Conservation (phyloP, 2,797 vertebrate genomes). For the Xiphorhynchus erythropygius region DNA sequence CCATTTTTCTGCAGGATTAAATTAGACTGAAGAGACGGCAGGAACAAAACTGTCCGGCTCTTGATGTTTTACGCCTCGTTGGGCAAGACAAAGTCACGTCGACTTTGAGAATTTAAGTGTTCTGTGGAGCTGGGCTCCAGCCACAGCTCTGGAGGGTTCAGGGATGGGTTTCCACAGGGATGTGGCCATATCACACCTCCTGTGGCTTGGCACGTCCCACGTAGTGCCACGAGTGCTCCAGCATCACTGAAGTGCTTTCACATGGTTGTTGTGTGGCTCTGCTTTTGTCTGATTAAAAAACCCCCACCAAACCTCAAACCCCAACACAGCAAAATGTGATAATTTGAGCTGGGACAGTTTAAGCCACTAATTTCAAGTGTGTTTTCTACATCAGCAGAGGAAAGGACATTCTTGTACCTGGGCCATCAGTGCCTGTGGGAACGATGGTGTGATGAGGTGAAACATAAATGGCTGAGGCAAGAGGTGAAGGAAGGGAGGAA, state of each 20-base stretch:
- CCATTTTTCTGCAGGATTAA: slow-evolving; percentile 41
- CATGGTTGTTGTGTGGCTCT: neutral
- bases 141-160: fast-evolving
- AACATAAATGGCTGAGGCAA: neutral
- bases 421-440: neutral
- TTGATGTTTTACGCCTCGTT: neutral
- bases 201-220: neutral
- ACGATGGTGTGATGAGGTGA: neutral
- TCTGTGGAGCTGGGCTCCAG: neutral
- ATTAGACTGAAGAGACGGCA: slow-evolving; percentile 28
- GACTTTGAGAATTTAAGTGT: neutral
- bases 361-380: fast-evolving
- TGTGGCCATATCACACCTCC: neutral
- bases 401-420: neutral
- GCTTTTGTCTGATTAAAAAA: neutral
- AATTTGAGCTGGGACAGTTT: neutral
- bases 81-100: neutral
- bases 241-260: neutral
- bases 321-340: fast-evolving
- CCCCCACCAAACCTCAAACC: neutral
- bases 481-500: neutral
- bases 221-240: neutral
- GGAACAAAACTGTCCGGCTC: neutral
- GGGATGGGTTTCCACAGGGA: neutral
- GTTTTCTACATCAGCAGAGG: neutral